These are phyloP conservation scores for Henricia sp. DNA, from an alignment of 53 echinoderm and acorn worm genomes.

Conservation along the genomic window DNA sequence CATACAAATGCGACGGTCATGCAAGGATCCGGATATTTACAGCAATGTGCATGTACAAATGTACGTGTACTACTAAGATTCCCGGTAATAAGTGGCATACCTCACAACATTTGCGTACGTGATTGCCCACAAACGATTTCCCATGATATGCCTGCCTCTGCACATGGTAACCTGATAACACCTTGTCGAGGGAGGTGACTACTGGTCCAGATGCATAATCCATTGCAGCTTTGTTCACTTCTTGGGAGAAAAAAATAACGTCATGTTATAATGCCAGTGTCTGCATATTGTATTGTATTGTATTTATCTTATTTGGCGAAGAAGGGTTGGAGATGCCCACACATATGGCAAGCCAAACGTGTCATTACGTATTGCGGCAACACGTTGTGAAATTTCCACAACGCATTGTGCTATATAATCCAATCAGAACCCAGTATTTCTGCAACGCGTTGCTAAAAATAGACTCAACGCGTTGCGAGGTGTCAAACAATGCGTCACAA, in stretches of 20 bases:
- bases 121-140: slow-evolving; percentile 53
- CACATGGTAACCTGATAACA: background rate
- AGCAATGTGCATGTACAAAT: background rate
- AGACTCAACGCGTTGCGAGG: too few species aligned
- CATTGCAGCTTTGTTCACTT: background rate
- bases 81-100: too few species aligned
- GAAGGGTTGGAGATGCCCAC: too few species aligned
- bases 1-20: background rate
- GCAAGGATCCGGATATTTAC: background rate
- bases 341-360: too few species aligned
- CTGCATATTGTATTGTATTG: background rate
- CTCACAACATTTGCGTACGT: slow-evolving; percentile 54
- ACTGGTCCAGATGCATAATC: slow-evolving; percentile 31
- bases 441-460: too few species aligned
- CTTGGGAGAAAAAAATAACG: too few species aligned
- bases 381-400: too few species aligned
- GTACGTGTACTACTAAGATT: too few species aligned
- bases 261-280: background rate
- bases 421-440: too few species aligned
- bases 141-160: slow-evolving; percentile 55
- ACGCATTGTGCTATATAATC: too few species aligned
- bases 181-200: slow-evolving; percentile 18
- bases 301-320: background rate
- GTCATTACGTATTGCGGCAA: too few species aligned
- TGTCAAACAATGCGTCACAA: too few species aligned